Base-by-base conservation (phyloP, 2,888 invertebrate species). In the Xestia xanthographa region DNA sequence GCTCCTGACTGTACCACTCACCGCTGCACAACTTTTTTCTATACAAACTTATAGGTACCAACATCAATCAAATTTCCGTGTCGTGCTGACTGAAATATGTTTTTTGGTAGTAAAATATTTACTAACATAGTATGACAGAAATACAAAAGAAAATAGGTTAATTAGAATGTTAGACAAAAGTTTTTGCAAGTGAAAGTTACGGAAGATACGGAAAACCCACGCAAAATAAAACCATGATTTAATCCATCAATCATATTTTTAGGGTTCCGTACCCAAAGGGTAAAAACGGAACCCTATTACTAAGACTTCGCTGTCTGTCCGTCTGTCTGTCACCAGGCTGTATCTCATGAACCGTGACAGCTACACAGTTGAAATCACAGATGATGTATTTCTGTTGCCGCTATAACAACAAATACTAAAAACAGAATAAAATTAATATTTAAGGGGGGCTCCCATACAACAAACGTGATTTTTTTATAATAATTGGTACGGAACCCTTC, bases 1-100 rank as follows among this genome's bases (percentile, higher is more conserved):
- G 41, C 22, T 34, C 2, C 0, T 9, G 63, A 63, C 41, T 63
- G 41, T 77, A 71, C 75, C 34, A 73, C 67, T 74, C 66, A 78
- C 60, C 71, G 73, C 20, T 65, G 62, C 62, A 79, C 38, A 77
- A 84, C 76, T 82, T 86, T 83, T 80, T 80, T 12, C 50, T 56
- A 45, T 41, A 81, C 70, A 69, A 60, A 69, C 67, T 43, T n/a
- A 9, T 56, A 43, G 53, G 20, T 5, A 43, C 43, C 65, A 45
- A 79, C 71, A 86, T 87, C 78, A 80, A 81, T 83, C 78, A 82
- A 62, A n/a, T 29, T 8, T 14, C 11, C 45, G 17, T 45, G 43
- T n/a, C 29, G 50, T 50, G 45, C 17, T 43, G 14, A 66, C 14
- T 48, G 26, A 45, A 65, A 65, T 50, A n/a, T 29, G 56, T 62